These are phyloP conservation scores for Agrotis exclamationis DNA, from an alignment of 2,888 invertebrate genomes.

Conservation along the genomic window DNA sequence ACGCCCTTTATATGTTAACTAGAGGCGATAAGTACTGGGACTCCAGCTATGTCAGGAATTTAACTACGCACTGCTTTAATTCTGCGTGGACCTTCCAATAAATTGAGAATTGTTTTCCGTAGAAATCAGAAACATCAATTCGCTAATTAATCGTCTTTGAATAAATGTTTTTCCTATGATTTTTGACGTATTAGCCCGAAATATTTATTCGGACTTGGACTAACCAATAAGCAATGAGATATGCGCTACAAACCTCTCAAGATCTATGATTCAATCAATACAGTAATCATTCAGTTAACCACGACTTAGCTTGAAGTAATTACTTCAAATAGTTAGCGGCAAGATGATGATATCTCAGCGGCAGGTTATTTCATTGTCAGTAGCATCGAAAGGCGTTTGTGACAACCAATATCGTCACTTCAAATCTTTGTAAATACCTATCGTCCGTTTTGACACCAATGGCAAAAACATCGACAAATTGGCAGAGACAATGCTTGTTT, in stretches of 20 bases:
- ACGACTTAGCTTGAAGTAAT: too few species aligned
- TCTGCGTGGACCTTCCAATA: not conserved
- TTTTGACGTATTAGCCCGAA: too few species aligned
- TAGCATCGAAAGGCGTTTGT: not conserved
- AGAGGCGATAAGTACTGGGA: conserved; percentile 10
- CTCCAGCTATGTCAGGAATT: conserved; percentile 17
- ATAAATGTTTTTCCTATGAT: not conserved
- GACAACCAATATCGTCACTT: conserved; percentile 8
- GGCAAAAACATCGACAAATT: conserved; percentile 10
- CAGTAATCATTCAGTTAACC: not conserved
- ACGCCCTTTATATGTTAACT: conserved; percentile 40
- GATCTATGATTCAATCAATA: not conserved
- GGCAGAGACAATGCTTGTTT: conserved; percentile 28
- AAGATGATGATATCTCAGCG: conserved; percentile 8
- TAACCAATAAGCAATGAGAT: too few species aligned
- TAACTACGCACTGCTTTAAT: not conserved
- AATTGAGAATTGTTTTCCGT: not conserved
- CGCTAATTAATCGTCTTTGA: not conserved
- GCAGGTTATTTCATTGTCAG: not conserved
- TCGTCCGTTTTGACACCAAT: conserved; percentile 28
- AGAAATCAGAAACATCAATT: not conserved
- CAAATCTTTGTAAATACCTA: conserved; percentile 31
- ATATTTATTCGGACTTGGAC: not conserved
- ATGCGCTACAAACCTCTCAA: too few species aligned
- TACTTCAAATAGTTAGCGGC: not conserved